Base-by-base conservation (phyloP, 2,888 invertebrate genomes). In the Amphimallon solstitiale region DNA sequence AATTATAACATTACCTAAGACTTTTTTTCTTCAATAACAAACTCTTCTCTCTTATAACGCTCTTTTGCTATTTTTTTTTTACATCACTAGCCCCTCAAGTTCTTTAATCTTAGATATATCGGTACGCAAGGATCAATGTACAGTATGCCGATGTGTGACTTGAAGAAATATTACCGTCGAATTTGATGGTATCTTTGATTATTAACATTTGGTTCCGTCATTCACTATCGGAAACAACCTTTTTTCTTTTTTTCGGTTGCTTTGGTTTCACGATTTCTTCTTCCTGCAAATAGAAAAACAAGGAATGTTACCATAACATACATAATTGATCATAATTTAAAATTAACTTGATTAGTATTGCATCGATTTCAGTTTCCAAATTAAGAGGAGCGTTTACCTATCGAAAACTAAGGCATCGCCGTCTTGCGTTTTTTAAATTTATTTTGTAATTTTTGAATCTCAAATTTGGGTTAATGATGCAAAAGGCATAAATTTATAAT, bases 191-290 rank as follows among this genome's bases (percentile, higher is more conserved):
- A 59, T 43, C 62, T 60, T 46, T 59, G 59, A 54, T 68, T 67
- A 68, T 49, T 54, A 38, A 59, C 54, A 70, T 67, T 74, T 76
- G 74, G 70, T 76, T 81, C 81, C 81, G 90, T 94, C 92, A 95
- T 89, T 96, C 95, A 84, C 95, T 95, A 84, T 96, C 96, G 72
- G 93, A 94, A 81, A 93, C 90, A 66, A 93, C 90, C 86, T 93
- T 93, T 91, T 94, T 94, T 83, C 95, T 88, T 80, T 94, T 92
- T 83, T 95, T 96, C 70, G 93, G 91, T 84, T 93, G 93, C 83
- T 94, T 94, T 76, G 93, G 93, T 84, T 94, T 94, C 19, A 93
- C 91, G 79, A 94, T 91, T 84, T 94, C 95, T 84, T 96, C 96
- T 80, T 96, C 92, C 90, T 93, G 83, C 37, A 84, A 86, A 74